Evolutionary conservation across 2,888 invertebrate genomes (phyloP).

Genomic region (Scelioninae gen. 1): DNA sequence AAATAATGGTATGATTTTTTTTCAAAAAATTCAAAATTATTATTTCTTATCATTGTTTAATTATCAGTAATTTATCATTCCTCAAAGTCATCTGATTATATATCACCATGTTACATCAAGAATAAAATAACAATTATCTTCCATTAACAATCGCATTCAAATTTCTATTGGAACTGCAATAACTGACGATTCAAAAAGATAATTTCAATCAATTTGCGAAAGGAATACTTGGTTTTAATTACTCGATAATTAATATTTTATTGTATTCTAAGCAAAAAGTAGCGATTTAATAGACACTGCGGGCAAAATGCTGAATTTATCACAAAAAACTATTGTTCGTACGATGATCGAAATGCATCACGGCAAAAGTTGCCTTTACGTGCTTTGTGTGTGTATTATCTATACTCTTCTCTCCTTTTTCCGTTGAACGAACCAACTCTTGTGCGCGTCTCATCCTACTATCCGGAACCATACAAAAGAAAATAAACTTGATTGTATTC

Average conservation of each 20-base stretch:
- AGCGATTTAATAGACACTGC: constrained; percentile 31
- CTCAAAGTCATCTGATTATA: no score
- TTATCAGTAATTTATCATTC: no score
- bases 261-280: not conserved
- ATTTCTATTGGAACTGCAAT: no score
- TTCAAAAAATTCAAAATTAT: no score
- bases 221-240: not conserved
- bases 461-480: constrained; percentile 49
- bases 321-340: constrained; percentile 46
- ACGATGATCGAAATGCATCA: constrained; percentile 54
- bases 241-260: not conserved
- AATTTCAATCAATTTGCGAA: not conserved
- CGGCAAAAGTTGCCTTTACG: constrained; percentile 47
- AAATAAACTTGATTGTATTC: constrained; percentile 59
- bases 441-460: constrained; percentile 44
- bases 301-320: constrained; percentile 20
- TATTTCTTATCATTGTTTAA: no score
- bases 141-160: no score
- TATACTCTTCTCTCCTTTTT: constrained; percentile 32
- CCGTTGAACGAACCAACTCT: constrained; percentile 59
- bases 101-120: no score
- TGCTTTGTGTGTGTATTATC: constrained; percentile 41
- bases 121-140: no score
- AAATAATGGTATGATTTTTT: no score
- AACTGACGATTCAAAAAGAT: no score